phyloP scores from a whole-genome alignment of 2,888 invertebrate genomes.

The Scaeva pyrastri region DNA sequence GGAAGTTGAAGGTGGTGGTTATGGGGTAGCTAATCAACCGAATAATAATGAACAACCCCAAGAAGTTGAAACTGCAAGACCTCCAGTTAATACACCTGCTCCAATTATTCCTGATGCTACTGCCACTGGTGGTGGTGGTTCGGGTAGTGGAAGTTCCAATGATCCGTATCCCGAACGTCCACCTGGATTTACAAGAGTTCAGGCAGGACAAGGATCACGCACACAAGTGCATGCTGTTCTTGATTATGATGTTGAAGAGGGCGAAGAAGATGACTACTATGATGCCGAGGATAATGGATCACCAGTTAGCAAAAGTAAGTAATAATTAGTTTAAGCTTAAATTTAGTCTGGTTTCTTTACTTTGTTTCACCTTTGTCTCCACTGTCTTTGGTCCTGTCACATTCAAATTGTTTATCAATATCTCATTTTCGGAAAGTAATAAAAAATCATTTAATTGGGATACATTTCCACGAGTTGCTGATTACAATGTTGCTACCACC shows the following conservation, averaged over 20 bases:
- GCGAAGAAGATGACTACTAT: constrained; percentile 82
- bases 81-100: constrained; percentile 26
- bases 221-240: constrained; percentile 84
- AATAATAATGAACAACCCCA: constrained; percentile 43
- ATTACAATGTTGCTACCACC: no score
- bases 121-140: constrained; percentile 36
- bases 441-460: no score
- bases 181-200: constrained; percentile 88
- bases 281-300: constrained; percentile 80
- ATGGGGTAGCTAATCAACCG: constrained; percentile 62
- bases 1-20: constrained; percentile 67
- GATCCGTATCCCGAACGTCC: constrained; percentile 85
- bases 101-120: constrained; percentile 40
- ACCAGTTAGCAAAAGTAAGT: constrained; percentile 77
- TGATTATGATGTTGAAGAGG: constrained; percentile 83
- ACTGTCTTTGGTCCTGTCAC: no score
- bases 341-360: no score
- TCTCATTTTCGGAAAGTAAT: no score
- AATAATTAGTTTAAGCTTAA: no score
- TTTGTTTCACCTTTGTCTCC: no score
- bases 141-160: constrained; percentile 68
- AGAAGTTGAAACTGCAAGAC: constrained; percentile 34
- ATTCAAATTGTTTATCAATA: no score
- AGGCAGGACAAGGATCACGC: constrained; percentile 85
- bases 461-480: no score